Evolutionary conservation across 2,888 invertebrate genomes (phyloP).

Genomic region (Nebria brevicollis): DNA sequence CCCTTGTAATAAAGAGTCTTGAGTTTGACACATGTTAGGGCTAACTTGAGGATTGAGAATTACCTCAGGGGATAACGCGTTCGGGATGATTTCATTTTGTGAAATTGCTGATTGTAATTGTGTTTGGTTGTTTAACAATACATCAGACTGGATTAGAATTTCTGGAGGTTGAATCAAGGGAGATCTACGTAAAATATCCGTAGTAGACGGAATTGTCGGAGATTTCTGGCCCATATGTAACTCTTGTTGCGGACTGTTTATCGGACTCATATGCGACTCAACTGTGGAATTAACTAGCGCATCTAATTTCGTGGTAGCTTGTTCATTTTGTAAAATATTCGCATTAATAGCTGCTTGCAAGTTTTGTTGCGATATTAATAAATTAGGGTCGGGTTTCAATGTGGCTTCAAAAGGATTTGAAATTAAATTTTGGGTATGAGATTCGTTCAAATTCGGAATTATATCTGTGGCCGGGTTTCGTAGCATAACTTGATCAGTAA

Average conservation of each 20-base stretch:
- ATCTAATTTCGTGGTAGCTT: constrained; percentile 65
- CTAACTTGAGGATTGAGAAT: constrained; percentile 72
- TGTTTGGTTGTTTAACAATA: constrained; percentile 60
- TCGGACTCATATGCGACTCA: constrained; percentile 65
- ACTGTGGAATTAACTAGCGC: constrained; percentile 70
- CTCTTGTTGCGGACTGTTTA: constrained; percentile 54
- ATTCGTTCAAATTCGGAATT: constrained; percentile 35
- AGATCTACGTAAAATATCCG: constrained; percentile 40
- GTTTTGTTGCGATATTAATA: constrained; percentile 30
- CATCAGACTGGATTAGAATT: constrained; percentile 53
- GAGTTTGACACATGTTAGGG: constrained; percentile 66
- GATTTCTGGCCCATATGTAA: constrained; percentile 52
- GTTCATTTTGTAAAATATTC: constrained; percentile 48
- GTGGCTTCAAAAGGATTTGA: constrained; percentile 53
- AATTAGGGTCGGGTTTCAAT: not conserved
- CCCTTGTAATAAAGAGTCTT: constrained; percentile 49
- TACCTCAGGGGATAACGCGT: constrained; percentile 66
- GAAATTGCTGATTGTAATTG: constrained; percentile 51
- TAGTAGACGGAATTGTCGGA: constrained; percentile 33
- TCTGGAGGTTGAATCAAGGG: constrained; percentile 47
- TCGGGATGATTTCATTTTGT: constrained; percentile 56
- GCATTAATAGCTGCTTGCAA: constrained; percentile 39
- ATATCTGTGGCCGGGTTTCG: constrained; percentile 8
- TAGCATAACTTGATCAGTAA: not conserved
- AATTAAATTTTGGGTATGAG: constrained; percentile 35